These are phyloP conservation scores for Heterotilapia buettikoferi DNA, from an alignment of 2,113 vertebrate genomes.

Conservation along the genomic window DNA sequence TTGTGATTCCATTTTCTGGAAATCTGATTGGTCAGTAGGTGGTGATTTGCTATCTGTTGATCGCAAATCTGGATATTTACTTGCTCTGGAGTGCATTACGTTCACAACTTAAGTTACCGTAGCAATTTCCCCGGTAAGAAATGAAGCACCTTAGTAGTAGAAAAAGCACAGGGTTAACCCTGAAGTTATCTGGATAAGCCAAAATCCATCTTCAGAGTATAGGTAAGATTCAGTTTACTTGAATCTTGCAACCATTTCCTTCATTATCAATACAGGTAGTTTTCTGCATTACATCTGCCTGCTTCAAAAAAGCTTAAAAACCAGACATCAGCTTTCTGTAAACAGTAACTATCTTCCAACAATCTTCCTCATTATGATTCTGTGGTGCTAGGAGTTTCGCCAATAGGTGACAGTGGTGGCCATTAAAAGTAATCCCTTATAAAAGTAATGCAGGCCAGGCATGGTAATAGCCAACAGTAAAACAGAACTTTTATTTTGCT, in stretches of 20 bases:
- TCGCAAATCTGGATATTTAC: not conserved
- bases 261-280: not conserved
- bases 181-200: not conserved
- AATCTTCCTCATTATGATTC: not conserved
- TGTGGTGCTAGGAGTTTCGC: not conserved
- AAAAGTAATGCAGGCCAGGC: not conserved
- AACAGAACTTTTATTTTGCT: not conserved
- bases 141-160: not conserved
- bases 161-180: not conserved
- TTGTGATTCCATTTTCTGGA: not conserved
- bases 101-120: not conserved
- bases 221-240: not conserved
- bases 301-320: not conserved
- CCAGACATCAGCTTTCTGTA: not conserved
- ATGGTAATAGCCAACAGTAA: not conserved
- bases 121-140: not conserved
- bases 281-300: not conserved
- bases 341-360: not conserved
- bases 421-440: not conserved
- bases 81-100: not conserved
- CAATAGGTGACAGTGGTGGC: not conserved
- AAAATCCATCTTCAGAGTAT: not conserved
- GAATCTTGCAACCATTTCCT: not conserved
- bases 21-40: not conserved
- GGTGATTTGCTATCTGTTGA: not conserved